Conservation (phyloP, 2,888 invertebrate species). For the Trissoscelio sp. region DNA sequence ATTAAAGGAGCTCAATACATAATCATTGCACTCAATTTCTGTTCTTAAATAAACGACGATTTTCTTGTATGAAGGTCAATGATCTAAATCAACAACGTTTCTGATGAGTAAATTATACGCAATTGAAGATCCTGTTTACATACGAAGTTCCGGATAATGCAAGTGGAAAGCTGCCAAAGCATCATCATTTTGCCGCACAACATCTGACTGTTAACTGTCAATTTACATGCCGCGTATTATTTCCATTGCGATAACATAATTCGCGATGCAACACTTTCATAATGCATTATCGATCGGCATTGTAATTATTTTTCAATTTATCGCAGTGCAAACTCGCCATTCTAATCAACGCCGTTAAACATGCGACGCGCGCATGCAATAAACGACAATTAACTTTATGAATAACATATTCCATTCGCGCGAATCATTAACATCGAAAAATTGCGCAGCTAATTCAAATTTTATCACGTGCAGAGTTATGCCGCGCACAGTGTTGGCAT, state of each 20-base stretch:
- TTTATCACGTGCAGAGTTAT: slow-evolving; percentile 27
- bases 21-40: slow-evolving; percentile 60
- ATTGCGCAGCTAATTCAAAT: slow-evolving; percentile 46
- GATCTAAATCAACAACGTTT: slow-evolving; percentile 65
- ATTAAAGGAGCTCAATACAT: slow-evolving; percentile 56
- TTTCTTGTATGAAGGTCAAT: slow-evolving; percentile 65
- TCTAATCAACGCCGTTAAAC: slow-evolving; percentile 34
- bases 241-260: slow-evolving; percentile 45
- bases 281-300: slow-evolving; percentile 39
- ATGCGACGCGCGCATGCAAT: slow-evolving; percentile 1
- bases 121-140: slow-evolving; percentile 73
- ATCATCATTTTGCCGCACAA: slow-evolving; percentile 50
- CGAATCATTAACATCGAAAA: slow-evolving; percentile 36
- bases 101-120: slow-evolving; percentile 66
- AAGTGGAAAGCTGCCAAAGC: slow-evolving; percentile 75
- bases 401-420: slow-evolving; percentile 4
- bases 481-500: not conserved
- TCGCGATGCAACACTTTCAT: slow-evolving; percentile 50
- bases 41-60: slow-evolving; percentile 50
- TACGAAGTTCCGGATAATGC: slow-evolving; percentile 74
- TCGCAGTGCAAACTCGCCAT: not conserved
- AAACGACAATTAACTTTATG: slow-evolving; percentile 25
- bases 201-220: slow-evolving; percentile 53
- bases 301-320: slow-evolving; percentile 50
- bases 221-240: slow-evolving; percentile 49